phyloP scores from a whole-genome alignment of 2,797 vertebrate species.

The Arrhamphus sclerolepis region DNA sequence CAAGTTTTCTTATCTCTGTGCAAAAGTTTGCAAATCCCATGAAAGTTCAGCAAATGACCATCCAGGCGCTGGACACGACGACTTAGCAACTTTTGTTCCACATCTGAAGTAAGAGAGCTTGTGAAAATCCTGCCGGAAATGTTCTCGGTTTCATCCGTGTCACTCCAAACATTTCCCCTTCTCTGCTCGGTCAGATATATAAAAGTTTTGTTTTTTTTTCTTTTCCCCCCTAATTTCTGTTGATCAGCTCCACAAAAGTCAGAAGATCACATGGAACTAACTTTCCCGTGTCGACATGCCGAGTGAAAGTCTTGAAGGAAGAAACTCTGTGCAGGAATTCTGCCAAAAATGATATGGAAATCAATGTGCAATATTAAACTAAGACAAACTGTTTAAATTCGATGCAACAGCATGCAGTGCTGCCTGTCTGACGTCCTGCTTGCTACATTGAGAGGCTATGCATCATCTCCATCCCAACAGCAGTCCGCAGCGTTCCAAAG shows the following conservation, averaged over 20 bases:
- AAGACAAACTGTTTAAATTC: slow-evolving; percentile 15
- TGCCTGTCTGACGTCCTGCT: slow-evolving; percentile 33
- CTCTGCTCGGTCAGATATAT: too few species aligned
- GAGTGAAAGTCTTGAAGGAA: neutral
- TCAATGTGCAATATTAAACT: slow-evolving; percentile 40
- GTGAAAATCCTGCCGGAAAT: slow-evolving; percentile 10
- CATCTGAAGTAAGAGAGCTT: slow-evolving; percentile 45
- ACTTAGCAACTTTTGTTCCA: slow-evolving; percentile 62
- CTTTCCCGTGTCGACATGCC: too few species aligned
- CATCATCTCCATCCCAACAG: slow-evolving; percentile 30
- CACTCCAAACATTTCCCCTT: too few species aligned
- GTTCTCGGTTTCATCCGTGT: neutral
- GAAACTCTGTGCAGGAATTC: slow-evolving; percentile 4
- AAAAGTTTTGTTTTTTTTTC: too few species aligned
- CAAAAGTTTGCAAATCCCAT: slow-evolving; percentile 81
- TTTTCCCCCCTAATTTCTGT: too few species aligned
- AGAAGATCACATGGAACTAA: too few species aligned
- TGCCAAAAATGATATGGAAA: slow-evolving; percentile 12
- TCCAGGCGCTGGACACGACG: slow-evolving; percentile 33
- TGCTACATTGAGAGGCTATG: slow-evolving; percentile 70
- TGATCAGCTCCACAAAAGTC: too few species aligned
- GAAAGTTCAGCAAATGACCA: slow-evolving; percentile 63
- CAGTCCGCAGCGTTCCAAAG: neutral
- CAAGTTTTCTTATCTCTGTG: slow-evolving; percentile 80
- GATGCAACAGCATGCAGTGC: slow-evolving; percentile 30